phyloP scores from a whole-genome alignment of 2,888 invertebrate species.

The Campoplex capitator region DNA sequence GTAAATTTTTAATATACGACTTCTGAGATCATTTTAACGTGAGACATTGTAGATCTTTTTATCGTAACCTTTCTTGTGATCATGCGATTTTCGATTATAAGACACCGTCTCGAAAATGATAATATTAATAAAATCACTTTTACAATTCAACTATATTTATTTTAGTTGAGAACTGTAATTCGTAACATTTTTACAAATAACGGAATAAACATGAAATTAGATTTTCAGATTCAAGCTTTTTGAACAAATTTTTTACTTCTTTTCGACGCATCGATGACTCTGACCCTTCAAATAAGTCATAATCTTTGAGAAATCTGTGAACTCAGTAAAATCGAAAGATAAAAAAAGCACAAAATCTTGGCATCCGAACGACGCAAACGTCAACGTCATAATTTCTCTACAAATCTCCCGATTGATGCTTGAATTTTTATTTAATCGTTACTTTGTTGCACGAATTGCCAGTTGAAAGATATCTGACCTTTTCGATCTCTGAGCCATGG shows the following conservation, averaged over 20 bases:
- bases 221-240: not conserved
- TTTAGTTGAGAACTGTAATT: not conserved
- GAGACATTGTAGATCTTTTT: conserved; percentile 16
- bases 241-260: no score
- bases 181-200: not conserved
- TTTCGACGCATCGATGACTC: no score
- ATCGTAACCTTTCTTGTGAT: not conserved
- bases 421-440: not conserved
- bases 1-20: conserved; percentile 28
- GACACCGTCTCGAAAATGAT: not conserved
- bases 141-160: not conserved
- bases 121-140: conserved; percentile 5
- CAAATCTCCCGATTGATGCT: not conserved
- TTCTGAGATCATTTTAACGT: not conserved
- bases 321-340: no score
- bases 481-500: not conserved
- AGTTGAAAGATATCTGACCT: not conserved
- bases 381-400: not conserved
- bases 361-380: no score
- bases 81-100: not conserved
- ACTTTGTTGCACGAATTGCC: not conserved
- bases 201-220: not conserved
- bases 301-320: no score
- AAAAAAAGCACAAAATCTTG: no score
- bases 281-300: no score